Evolutionary conservation across 1,140 invertebrate species (phyloP).

Genomic region (Danaus melanippus): DNA sequence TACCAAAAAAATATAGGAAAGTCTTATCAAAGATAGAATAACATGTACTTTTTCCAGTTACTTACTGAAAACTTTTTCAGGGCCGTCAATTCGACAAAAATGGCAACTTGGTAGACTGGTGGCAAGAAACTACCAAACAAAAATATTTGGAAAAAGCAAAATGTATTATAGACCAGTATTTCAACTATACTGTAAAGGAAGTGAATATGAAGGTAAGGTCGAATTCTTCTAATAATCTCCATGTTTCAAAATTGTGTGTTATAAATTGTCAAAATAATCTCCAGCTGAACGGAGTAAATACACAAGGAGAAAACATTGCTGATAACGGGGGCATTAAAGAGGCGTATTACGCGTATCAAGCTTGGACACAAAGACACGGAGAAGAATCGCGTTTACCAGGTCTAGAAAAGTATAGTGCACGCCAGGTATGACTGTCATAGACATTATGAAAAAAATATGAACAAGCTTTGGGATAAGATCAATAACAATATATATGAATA

Average conservation of each 20-base stretch:
- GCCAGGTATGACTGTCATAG: constrained; percentile 70
- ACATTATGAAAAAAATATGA: too few species aligned
- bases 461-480: too few species aligned
- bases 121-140: constrained; percentile 82
- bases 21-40: too few species aligned
- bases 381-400: constrained; percentile 78
- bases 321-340: constrained; percentile 92
- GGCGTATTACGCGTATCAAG: constrained; percentile 86
- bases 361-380: constrained; percentile 78
- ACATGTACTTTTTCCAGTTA: too few species aligned
- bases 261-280: too few species aligned
- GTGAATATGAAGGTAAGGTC: constrained; percentile 78
- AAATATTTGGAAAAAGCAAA: constrained; percentile 83
- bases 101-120: constrained; percentile 90
- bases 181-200: constrained; percentile 83
- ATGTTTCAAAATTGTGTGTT: too few species aligned
- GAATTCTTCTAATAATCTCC: too few species aligned
- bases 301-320: constrained; percentile 94
- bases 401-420: constrained; percentile 75
- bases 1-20: too few species aligned
- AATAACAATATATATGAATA: too few species aligned
- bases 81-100: constrained; percentile 92
- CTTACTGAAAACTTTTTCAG: constrained; percentile 25
- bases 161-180: constrained; percentile 92
- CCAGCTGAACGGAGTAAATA: constrained; percentile 89